These are phyloP conservation scores for Gobiocypris rarus DNA, from an alignment of 2,113 vertebrate species.

Conservation along the genomic window DNA sequence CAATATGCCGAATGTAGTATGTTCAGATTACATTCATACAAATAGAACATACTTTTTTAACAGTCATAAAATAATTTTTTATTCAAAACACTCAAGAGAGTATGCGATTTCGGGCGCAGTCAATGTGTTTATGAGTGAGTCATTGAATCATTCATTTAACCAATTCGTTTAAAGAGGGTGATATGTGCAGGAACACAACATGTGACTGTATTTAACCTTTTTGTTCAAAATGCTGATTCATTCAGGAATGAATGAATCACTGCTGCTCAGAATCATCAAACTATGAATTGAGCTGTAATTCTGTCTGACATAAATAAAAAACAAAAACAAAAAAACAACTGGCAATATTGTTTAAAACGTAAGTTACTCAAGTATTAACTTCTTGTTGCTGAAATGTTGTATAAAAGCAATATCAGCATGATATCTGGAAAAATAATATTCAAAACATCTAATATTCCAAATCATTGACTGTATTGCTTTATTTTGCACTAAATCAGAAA, in stretches of 20 bases:
- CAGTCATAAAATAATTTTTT: too few species aligned
- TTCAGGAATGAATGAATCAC: background rate
- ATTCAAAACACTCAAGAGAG: too few species aligned
- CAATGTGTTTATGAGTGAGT: too few species aligned
- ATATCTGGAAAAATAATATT: background rate
- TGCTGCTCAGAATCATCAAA: background rate
- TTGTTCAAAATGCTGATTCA: background rate
- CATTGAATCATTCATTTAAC: too few species aligned
- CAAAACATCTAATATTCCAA: background rate
- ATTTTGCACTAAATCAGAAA: background rate
- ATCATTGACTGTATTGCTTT: background rate
- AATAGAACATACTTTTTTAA: too few species aligned
- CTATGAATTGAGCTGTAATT: background rate
- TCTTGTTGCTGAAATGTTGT: background rate
- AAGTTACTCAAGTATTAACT: background rate
- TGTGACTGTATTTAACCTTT: background rate
- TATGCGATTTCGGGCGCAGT: too few species aligned
- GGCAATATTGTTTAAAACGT: background rate
- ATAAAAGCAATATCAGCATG: background rate
- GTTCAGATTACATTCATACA: too few species aligned
- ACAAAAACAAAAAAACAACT: background rate
- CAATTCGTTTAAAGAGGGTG: too few species aligned
- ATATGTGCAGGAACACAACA: too few species aligned
- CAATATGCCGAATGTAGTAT: too few species aligned
- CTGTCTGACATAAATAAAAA: background rate